Base-by-base conservation (phyloP, 2,797 vertebrate genomes). In the Coluber constrictor region DNA sequence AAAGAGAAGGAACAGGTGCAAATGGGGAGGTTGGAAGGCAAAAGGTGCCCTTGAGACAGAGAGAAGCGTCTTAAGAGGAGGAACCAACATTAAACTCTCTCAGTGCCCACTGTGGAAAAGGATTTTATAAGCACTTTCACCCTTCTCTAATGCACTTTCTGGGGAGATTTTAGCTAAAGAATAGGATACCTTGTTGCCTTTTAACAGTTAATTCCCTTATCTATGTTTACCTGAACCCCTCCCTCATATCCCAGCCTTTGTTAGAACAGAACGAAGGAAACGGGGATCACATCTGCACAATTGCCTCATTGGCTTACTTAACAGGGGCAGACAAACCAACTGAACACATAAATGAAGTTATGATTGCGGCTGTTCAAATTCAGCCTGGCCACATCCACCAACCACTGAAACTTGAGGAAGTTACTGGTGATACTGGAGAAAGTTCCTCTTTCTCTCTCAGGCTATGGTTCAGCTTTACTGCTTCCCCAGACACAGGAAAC, bases 1-100 rank as follows among this genome's bases (percentile, higher is more conserved):
- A 97, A 97, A 54, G 91, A 92, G 94, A 60, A 88, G 8, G 90
- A 63, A 57, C 20, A 91, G 0, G 0, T 32, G 88, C 83, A 92
- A 0, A 47, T 51, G 16, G 74, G 89, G 59, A 91, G 6, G 88
- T 0, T 23, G 79, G 29, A 5, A 4, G 4, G 3, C 37, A 59
- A 74, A 47, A 70, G 25, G 5, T 27, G 5, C 10, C 11, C 4
- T 8, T 3, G 25, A 43, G 54, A 29, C 12, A 27, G 13, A 61
- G 29, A 0, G 18, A 47, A 66, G 79, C 8, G 25, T n/a, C 59
- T 63, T 37, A 43, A 88, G 54, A 59, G 63, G 11, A 1, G 5
- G 37, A 89, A 61, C 5, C 0, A 23, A 12, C 37, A 13, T 25
- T 83, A 83, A 83, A 47, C 20, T 2, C 74, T 12, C 74, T 47